These are phyloP conservation scores for Myanophis thanlyinensis DNA, from an alignment of 2,113 vertebrate genomes.

Conservation along the genomic window DNA sequence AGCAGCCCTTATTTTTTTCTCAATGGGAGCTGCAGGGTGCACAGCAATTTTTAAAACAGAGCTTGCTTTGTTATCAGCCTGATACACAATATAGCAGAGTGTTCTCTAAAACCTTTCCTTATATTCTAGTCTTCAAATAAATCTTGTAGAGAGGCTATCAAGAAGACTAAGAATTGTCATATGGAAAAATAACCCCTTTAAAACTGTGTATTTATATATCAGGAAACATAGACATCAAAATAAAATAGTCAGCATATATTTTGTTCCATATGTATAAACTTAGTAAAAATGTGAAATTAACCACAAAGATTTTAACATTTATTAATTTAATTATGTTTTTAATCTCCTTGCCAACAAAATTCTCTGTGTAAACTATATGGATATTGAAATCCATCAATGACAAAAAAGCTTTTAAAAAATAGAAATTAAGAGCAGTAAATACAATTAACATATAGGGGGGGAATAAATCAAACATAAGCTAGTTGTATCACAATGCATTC, in stretches of 20 bases:
- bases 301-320: background rate
- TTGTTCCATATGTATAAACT: conserved; percentile 3
- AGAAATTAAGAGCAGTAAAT: background rate
- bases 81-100: background rate
- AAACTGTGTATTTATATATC: background rate
- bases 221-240: conserved; percentile 22
- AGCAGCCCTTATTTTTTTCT: conserved; percentile 15
- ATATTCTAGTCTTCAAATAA: background rate
- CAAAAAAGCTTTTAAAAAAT: background rate
- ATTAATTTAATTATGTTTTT: background rate
- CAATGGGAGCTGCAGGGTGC: conserved; percentile 12
- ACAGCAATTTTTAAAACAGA: conserved; percentile 23
- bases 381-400: background rate
- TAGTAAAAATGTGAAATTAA: background rate
- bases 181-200: conserved; percentile 4
- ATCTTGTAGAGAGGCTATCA: background rate
- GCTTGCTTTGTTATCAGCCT: conserved; percentile 18
- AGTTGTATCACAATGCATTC: background rate
- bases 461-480: background rate
- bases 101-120: background rate
- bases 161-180: conserved; percentile 4
- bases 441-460: background rate
- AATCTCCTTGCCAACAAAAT: background rate
- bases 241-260: conserved; percentile 16
- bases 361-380: background rate